Evolutionary conservation across 2,888 invertebrate species (phyloP).

Genomic region (Pollenia labialis): DNA sequence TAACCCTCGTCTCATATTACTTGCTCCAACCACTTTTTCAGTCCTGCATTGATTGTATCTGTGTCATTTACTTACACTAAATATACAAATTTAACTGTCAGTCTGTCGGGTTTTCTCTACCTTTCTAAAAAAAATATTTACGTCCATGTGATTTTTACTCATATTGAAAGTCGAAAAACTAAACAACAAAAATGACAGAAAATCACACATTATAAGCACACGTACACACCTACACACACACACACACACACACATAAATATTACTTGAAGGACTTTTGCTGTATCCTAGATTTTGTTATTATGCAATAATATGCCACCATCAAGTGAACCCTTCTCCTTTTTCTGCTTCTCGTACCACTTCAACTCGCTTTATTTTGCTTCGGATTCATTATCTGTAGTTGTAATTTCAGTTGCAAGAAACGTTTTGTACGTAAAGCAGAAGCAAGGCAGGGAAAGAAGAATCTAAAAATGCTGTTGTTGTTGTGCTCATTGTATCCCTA

Average conservation of each 20-base stretch:
- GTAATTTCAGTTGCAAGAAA: background rate
- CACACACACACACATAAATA: conserved; percentile 6
- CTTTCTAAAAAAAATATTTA: conserved; percentile 24
- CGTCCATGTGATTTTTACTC: conserved; percentile 4
- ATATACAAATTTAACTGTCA: conserved; percentile 27
- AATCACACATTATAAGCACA: conserved; percentile 38
- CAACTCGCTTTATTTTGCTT: background rate
- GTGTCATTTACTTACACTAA: conserved; percentile 58
- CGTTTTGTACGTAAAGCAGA: background rate
- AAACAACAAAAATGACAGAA: conserved; percentile 61
- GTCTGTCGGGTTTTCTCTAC: conserved; percentile 1
- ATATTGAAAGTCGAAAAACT: conserved; percentile 61
- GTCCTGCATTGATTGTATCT: conserved; percentile 53
- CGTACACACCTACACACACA: background rate
- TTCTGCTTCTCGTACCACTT: background rate
- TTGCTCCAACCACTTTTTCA: background rate
- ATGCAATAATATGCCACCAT: conserved; percentile 58
- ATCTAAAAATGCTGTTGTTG: conserved; percentile 20
- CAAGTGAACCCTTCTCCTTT: background rate
- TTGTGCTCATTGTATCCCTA: conserved; percentile 46
- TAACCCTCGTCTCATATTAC: conserved; percentile 12
- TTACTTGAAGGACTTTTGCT: conserved; percentile 45
- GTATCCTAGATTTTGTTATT: conserved; percentile 61
- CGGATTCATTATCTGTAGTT: background rate
- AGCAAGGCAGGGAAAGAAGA: background rate